Percentiles rank a stretch among this genome's conserved stretches.
Evolutionary conservation across 2,113 vertebrate genomes (phyloP).

Genomic region (Archilochus colubris): DNA sequence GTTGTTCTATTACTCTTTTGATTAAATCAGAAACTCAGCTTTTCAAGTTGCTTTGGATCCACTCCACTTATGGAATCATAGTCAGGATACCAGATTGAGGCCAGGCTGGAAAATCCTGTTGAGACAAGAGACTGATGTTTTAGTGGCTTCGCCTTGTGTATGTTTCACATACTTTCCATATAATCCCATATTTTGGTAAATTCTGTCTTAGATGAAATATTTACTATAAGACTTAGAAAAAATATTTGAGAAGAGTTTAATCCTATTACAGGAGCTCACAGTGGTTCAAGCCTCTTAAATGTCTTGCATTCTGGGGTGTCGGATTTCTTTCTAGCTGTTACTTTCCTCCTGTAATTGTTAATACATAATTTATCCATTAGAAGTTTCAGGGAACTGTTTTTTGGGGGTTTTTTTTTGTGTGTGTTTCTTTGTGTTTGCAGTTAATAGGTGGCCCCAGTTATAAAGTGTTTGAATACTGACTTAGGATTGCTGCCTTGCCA

Average conservation of each 20-base stretch:
- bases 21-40: not conserved
- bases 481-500: not conserved
- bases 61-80: not conserved
- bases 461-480: not conserved
- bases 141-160: slow-evolving; percentile 13
- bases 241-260: not conserved
- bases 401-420: not conserved
- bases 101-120: slow-evolving; percentile 20
- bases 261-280: not conserved
- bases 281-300: not conserved
- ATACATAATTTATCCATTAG: not conserved
- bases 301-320: not conserved
- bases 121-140: slow-evolving; percentile 4
- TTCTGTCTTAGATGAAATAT: slow-evolving; percentile 12
- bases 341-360: not conserved
- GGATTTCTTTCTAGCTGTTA: not conserved
- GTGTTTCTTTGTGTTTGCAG: not conserved
- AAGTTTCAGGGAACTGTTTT: not conserved
- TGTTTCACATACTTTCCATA: slow-evolving; percentile 32
- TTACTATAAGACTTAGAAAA: slow-evolving; percentile 18
- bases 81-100: not conserved
- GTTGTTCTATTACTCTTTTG: not conserved
- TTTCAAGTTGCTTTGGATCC: not conserved
- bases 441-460: not conserved
- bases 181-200: slow-evolving; percentile 43